phyloP scores from a whole-genome alignment of 2,797 vertebrate genomes.

The Notolabrus celidotus region DNA sequence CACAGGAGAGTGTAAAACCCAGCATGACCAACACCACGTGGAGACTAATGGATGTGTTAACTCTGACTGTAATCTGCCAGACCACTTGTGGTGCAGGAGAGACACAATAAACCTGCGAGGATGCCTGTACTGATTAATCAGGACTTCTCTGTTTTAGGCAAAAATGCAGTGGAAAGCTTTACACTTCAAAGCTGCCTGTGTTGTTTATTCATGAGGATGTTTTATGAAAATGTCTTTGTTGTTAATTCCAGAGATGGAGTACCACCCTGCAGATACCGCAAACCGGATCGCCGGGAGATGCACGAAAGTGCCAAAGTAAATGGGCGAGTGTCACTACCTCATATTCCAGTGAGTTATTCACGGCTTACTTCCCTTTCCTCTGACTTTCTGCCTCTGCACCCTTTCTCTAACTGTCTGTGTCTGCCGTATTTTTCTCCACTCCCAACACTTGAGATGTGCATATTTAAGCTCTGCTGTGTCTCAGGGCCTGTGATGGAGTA shows the following conservation, averaged over 20 bases:
- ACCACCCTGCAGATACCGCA: constrained; percentile 93
- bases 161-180: constrained; percentile 39
- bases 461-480: constrained; percentile 86
- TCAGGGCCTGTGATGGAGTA: constrained; percentile 87
- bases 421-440: constrained; percentile 65
- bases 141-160: constrained; percentile 46
- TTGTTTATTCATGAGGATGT: constrained; percentile 75
- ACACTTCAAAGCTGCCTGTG: constrained; percentile 59
- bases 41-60: constrained; percentile 53
- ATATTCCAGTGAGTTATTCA: constrained; percentile 95
- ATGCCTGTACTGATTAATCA: constrained; percentile 51
- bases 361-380: constrained; percentile 58
- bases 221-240: constrained; percentile 74
- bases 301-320: constrained; percentile 99
- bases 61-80: constrained; percentile 57
- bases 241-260: constrained; percentile 91
- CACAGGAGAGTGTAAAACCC: constrained; percentile 71
- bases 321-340: constrained; percentile 97
- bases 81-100: constrained; percentile 53
- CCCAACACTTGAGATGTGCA: constrained; percentile 81
- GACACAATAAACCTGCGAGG: constrained; percentile 54
- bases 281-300: constrained; percentile 97
- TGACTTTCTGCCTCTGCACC: constrained; percentile 64
- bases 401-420: constrained; percentile 68
- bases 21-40: constrained; percentile 71